These are phyloP conservation scores for Siniperca undulata DNA, from an alignment of 2,797 vertebrate species.

Conservation along the genomic window DNA sequence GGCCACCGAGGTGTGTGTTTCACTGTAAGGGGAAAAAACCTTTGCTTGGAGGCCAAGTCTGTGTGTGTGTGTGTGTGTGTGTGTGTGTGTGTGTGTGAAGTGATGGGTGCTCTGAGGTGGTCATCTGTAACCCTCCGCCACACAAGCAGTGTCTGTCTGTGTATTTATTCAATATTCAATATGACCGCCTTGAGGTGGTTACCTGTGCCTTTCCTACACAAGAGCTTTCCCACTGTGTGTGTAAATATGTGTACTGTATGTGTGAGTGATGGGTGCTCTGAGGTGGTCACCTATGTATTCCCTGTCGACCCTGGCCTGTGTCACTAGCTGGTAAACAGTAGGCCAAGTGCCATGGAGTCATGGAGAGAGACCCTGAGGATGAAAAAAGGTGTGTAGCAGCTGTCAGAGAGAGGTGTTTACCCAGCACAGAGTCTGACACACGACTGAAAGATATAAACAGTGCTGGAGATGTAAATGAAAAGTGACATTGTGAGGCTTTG, in stretches of 20 bases:
- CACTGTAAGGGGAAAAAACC: constrained; percentile 68
- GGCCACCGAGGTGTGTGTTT: constrained; percentile 65
- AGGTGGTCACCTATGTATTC: constrained; percentile 63
- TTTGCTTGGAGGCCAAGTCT: constrained; percentile 58
- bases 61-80: constrained; percentile 25
- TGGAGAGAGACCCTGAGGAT: constrained; percentile 2
- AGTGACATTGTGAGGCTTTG: constrained; percentile 78
- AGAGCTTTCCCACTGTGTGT: constrained; percentile 32
- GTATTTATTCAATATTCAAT: constrained; percentile 54
- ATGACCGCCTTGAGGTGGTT: constrained; percentile 31
- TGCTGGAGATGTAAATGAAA: constrained; percentile 74
- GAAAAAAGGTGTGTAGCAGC: constrained; percentile 60
- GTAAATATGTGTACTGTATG: constrained; percentile 8
- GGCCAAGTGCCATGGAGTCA: constrained; percentile 51
- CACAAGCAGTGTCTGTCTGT: constrained; percentile 64
- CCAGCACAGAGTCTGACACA: constrained; percentile 52
- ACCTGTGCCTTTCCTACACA: constrained; percentile 44
- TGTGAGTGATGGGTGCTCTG: constrained; percentile 53
- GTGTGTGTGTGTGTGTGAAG: constrained; percentile 48
- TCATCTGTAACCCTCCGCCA: constrained; percentile 61
- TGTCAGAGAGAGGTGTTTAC: constrained; percentile 75
- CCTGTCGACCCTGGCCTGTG: constrained; percentile 44
- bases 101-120: constrained; percentile 67
- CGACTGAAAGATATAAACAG: constrained; percentile 63
- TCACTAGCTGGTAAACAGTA: constrained; percentile 69